Evolutionary conservation across 2,113 vertebrate species (phyloP).

Genomic region (Chaetura pelagica): DNA sequence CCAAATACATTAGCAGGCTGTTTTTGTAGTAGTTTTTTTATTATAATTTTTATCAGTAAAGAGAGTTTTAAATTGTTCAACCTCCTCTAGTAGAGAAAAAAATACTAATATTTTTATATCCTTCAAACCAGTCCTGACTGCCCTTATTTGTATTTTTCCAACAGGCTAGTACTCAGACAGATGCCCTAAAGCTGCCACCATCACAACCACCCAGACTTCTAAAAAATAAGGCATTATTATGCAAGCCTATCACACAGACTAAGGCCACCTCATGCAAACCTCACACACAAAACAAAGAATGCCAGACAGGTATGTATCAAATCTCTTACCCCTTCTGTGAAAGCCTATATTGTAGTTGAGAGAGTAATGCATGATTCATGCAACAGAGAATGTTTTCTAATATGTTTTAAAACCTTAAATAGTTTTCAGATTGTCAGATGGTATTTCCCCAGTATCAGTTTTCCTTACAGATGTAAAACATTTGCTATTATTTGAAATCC

Average conservation of each 20-base stretch:
- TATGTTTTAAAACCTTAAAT: not conserved
- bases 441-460: not conserved
- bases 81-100: not conserved
- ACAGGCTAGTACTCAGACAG: slow-evolving; percentile 90
- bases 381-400: not conserved
- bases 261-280: slow-evolving; percentile 94
- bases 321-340: not conserved
- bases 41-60: not conserved
- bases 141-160: not conserved
- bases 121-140: not conserved
- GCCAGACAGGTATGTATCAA: slow-evolving; percentile 87
- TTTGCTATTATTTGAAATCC: not conserved
- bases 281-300: slow-evolving; percentile 85
- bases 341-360: not conserved
- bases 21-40: not conserved
- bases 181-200: slow-evolving; percentile 77
- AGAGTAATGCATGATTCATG: not conserved
- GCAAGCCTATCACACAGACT: slow-evolving; percentile 93
- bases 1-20: not conserved
- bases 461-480: not conserved
- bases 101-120: not conserved
- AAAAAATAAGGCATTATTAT: slow-evolving; percentile 96
- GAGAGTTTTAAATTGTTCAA: not conserved
- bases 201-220: slow-evolving; percentile 85
- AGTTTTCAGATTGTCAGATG: not conserved